phyloP scores from a whole-genome alignment of 2,888 invertebrate genomes.

The Sinodicranocentrus sp. region DNA sequence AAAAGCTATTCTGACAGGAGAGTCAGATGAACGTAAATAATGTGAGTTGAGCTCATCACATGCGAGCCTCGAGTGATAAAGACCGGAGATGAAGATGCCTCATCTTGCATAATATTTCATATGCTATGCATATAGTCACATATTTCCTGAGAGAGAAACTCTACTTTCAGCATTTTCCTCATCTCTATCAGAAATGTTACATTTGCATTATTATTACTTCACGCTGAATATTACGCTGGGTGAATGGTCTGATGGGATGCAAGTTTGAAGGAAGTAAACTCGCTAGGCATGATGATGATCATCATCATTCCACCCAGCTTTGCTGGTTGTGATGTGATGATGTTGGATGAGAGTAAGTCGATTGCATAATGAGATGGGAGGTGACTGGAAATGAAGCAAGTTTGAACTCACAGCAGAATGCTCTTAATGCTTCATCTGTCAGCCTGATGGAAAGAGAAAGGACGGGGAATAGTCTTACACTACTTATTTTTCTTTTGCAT shows the following conservation, averaged over 20 bases:
- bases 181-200: constrained; percentile 56
- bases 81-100: constrained; percentile 55
- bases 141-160: not conserved
- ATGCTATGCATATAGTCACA: constrained; percentile 38
- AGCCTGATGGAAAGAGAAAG: constrained; percentile 10
- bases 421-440: constrained; percentile 10
- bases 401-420: constrained; percentile 38
- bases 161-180: not conserved
- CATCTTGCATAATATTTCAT: constrained; percentile 61
- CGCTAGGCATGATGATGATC: constrained; percentile 9
- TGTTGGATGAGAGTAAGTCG: constrained; percentile 41
- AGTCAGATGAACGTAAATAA: constrained; percentile 59
- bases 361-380: constrained; percentile 66
- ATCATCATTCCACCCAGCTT: constrained; percentile 24
- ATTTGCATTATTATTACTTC: constrained; percentile 66
- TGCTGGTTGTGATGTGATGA: not conserved
- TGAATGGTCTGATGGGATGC: constrained; percentile 48
- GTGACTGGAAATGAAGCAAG: constrained; percentile 61
- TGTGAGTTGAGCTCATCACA: constrained; percentile 60
- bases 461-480: too few species aligned
- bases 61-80: constrained; percentile 53
- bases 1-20: constrained; percentile 60
- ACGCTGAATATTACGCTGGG: constrained; percentile 36
- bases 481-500: not conserved
- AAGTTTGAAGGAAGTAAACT: constrained; percentile 31